A percentile compares a stretch with the other conserved stretches of the same genome.
Evolutionary conservation across 2,888 invertebrate species (phyloP).

Genomic region (Epinotia brunnichana): DNA sequence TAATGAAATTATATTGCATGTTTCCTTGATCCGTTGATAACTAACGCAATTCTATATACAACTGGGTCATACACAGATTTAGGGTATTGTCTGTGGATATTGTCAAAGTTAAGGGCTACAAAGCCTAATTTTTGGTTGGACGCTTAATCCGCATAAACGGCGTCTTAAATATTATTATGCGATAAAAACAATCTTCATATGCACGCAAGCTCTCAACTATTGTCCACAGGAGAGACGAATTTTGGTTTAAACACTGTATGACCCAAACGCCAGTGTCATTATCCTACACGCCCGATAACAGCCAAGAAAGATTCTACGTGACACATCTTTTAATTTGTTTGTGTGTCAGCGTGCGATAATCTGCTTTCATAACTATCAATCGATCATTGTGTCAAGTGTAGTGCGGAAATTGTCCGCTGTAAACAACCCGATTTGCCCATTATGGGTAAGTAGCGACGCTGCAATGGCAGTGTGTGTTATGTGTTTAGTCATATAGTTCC

Average conservation of each 20-base stretch:
- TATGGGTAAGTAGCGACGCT: background rate
- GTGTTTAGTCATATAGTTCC: background rate
- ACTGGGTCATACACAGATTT: too few relatives aligned
- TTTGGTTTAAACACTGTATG: too few relatives aligned
- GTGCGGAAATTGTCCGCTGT: slow-evolving; percentile 7
- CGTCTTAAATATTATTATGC: too few relatives aligned
- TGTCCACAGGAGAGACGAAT: too few relatives aligned
- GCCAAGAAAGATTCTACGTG: background rate
- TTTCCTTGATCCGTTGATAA: background rate
- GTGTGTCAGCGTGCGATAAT: slow-evolving; percentile 18
- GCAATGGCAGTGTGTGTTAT: background rate
- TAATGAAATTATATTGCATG: background rate
- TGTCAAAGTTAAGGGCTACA: too few relatives aligned
- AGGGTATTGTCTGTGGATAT: too few relatives aligned
- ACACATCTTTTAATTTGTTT: slow-evolving; percentile 13
- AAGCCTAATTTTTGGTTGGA: too few relatives aligned
- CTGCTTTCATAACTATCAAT: slow-evolving; percentile 36
- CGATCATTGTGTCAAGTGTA: slow-evolving; percentile 38
- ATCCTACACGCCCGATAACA: slow-evolving; percentile 1
- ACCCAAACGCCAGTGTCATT: background rate
- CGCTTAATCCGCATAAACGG: too few relatives aligned
- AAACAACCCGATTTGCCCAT: slow-evolving; percentile 17
- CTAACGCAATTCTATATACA: slow-evolving; percentile 1
- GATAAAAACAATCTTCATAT: too few relatives aligned
- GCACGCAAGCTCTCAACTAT: too few relatives aligned